These are phyloP conservation scores for Trachurus trachurus DNA, from an alignment of 2,797 vertebrate genomes.

Conservation along the genomic window DNA sequence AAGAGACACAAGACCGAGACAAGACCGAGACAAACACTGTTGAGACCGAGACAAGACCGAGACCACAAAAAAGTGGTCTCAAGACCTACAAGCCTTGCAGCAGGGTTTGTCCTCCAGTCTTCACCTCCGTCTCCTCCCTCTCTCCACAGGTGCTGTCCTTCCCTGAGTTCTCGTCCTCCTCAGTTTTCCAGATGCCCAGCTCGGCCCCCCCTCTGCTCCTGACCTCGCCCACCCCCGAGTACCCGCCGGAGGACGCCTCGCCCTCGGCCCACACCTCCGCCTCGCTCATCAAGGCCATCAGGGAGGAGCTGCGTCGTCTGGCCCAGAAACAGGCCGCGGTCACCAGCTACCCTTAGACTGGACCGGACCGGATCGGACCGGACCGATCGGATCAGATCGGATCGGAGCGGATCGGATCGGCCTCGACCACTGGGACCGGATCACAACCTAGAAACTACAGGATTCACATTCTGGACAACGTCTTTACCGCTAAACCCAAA, in stretches of 20 bases:
- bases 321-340: slow-evolving; percentile 95
- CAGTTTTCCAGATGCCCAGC: slow-evolving; percentile 94
- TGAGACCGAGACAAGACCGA: no score
- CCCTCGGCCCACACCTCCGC: slow-evolving; percentile 94
- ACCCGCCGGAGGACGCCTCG: slow-evolving; percentile 93
- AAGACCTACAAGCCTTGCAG: no score
- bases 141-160: slow-evolving; percentile 87
- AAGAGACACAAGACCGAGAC: no score
- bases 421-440: no score
- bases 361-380: no score
- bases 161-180: slow-evolving; percentile 93
- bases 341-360: slow-evolving; percentile 88
- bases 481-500: slow-evolving; percentile 37
- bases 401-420: no score
- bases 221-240: slow-evolving; percentile 89
- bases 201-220: slow-evolving; percentile 90
- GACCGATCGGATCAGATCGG: no score
- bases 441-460: slow-evolving; percentile 14
- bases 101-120: no score
- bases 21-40: no score
- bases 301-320: slow-evolving; percentile 96
- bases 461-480: slow-evolving; percentile 40
- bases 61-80: no score
- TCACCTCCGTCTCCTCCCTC: background rate
- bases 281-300: slow-evolving; percentile 98